These are phyloP conservation scores for Willowsia nigromaculata DNA, from an alignment of 2,888 invertebrate genomes.

Conservation along the genomic window DNA sequence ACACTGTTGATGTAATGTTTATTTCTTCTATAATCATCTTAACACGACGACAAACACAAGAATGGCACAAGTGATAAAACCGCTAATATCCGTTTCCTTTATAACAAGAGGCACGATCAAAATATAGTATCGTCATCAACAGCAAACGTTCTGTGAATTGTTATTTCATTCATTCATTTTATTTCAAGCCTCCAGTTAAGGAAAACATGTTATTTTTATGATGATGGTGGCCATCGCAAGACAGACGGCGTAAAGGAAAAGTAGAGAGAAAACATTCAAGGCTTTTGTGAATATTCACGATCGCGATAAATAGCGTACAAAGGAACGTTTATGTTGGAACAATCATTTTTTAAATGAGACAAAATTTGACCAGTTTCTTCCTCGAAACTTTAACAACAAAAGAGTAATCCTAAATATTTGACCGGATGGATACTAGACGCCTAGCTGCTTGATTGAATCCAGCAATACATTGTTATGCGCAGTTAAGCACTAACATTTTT, in stretches of 20 bases:
- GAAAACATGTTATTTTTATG: neutral
- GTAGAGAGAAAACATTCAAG: neutral
- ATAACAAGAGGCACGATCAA: neutral
- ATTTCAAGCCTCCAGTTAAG: neutral
- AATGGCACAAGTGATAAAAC: slow-evolving; percentile 52
- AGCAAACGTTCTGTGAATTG: neutral
- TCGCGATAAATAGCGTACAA: neutral
- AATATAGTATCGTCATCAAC: neutral
- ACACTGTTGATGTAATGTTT: slow-evolving; percentile 6
- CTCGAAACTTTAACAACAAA: neutral
- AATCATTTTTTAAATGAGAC: too few relatives aligned
- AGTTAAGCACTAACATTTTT: too few relatives aligned
- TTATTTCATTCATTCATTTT: neutral
- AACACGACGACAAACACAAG: neutral
- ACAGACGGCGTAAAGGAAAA: neutral
- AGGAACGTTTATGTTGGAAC: too few relatives aligned
- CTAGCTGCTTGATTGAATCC: too few relatives aligned
- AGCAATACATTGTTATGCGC: too few relatives aligned
- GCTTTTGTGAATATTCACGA: neutral
- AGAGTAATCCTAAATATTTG: neutral
- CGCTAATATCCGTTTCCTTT: slow-evolving; percentile 53
- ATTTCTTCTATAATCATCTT: neutral
- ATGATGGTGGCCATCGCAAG: neutral
- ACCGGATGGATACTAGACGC: slow-evolving; percentile 19
- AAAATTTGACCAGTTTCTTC: neutral